Percentiles rank a stretch among this genome's conserved stretches.
Conservation (phyloP, 2,797 vertebrate genomes). For the Acropternis orthonyx region DNA sequence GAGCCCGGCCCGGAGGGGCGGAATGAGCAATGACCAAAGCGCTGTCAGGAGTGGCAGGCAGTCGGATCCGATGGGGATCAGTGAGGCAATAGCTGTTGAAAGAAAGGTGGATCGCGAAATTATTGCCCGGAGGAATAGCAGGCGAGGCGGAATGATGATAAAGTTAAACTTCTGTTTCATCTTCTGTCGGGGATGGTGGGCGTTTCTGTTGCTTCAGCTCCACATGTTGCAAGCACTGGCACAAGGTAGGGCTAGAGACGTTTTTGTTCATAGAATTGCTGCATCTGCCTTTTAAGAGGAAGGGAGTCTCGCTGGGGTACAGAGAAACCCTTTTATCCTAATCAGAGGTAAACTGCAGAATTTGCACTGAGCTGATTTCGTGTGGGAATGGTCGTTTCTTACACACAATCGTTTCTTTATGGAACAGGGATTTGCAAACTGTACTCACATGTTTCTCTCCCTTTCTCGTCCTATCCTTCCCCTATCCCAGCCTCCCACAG, state of each 20-base stretch:
- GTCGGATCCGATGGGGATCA: conserved; percentile 11
- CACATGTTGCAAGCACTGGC: conserved; percentile 83
- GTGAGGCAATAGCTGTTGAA: conserved; percentile 1
- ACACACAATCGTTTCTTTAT: conserved; percentile 37
- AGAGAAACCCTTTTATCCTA: conserved; percentile 18
- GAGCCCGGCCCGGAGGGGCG: neutral
- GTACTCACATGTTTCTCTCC: neutral
- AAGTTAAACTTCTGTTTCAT: conserved; percentile 78
- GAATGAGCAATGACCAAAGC: conserved; percentile 16
- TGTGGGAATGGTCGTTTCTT: neutral
- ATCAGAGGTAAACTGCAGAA: conserved; percentile 31
- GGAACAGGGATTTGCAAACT: neutral
- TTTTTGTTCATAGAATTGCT: conserved; percentile 62
- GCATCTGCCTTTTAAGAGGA: conserved; percentile 9
- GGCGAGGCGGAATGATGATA: conserved; percentile 64
- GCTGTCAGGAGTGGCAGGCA: conserved; percentile 14
- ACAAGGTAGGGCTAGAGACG: conserved; percentile 79
- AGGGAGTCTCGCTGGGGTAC: neutral
- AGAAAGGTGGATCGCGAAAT: conserved; percentile 31
- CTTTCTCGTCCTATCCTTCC: neutral
- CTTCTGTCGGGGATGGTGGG: conserved; percentile 79
- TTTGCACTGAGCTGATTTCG: neutral
- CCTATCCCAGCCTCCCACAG: neutral
- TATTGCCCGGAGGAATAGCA: conserved; percentile 56
- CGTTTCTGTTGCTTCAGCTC: conserved; percentile 81